A percentile compares a stretch with the other conserved stretches of the same genome.
These are phyloP conservation scores for Cyrtorhinus lividipennis DNA, from an alignment of 1,140 invertebrate species.

Conservation along the genomic window DNA sequence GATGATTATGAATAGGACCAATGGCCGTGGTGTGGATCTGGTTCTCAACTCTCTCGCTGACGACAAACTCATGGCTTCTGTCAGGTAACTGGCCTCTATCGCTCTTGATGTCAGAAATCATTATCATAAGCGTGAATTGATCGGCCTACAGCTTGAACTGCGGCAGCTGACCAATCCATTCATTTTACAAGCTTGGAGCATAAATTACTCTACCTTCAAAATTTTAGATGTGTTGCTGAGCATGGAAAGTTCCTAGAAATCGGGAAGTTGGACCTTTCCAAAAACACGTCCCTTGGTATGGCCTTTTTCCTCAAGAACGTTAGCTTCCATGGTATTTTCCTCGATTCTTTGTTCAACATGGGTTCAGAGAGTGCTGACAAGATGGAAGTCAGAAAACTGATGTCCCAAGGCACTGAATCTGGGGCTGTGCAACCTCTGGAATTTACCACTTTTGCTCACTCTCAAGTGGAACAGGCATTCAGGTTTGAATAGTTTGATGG, in stretches of 20 bases:
- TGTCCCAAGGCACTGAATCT: conserved; percentile 63
- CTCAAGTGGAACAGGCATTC: conserved; percentile 87
- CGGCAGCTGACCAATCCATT: too few relatives aligned
- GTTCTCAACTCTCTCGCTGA: conserved; percentile 88
- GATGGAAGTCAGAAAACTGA: conserved; percentile 51
- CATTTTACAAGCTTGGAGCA: too few relatives aligned
- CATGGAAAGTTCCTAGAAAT: conserved; percentile 93
- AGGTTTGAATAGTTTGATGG: conserved; percentile 34
- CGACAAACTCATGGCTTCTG: conserved; percentile 81
- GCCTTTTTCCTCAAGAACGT: conserved; percentile 88
- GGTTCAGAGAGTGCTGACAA: conserved; percentile 47
- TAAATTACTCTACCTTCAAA: too few relatives aligned
- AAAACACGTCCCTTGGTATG: conserved; percentile 74
- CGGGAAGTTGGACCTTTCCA: conserved; percentile 90
- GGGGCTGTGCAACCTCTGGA: conserved; percentile 76
- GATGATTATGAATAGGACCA: conserved; percentile 58
- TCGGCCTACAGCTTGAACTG: too few relatives aligned
- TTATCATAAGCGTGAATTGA: too few relatives aligned
- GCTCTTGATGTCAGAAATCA: too few relatives aligned
- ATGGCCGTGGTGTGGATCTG: conserved; percentile 76
- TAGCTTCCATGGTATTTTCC: conserved; percentile 87
- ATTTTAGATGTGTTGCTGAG: conserved; percentile 64
- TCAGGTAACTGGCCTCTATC: too few relatives aligned
- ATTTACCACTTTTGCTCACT: conserved; percentile 61
- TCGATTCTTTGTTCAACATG: conserved; percentile 76